These are phyloP conservation scores for Luffia ferchaultella DNA, from an alignment of 2,888 invertebrate genomes.

Conservation along the genomic window DNA sequence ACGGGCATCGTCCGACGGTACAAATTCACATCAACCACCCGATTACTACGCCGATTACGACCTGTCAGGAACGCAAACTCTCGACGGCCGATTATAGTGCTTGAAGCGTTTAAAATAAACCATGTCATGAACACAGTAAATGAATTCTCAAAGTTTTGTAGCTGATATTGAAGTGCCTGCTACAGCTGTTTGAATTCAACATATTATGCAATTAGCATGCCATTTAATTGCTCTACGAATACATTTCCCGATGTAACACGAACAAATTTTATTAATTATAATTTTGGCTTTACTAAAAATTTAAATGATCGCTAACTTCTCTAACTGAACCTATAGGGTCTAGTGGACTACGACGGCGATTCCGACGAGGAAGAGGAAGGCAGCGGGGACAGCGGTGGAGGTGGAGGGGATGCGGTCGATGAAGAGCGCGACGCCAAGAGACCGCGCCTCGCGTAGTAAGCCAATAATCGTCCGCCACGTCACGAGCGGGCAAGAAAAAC, in stretches of 20 bases:
- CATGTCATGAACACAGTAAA: too few relatives aligned
- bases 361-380: slow-evolving; percentile 92
- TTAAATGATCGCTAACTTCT: neutral
- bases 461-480: neutral
- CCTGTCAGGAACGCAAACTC: too few relatives aligned
- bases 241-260: too few relatives aligned
- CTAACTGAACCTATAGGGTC: slow-evolving; percentile 63
- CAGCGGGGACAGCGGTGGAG: slow-evolving; percentile 22
- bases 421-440: slow-evolving; percentile 73
- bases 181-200: neutral
- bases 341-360: slow-evolving; percentile 98
- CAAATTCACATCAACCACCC: too few relatives aligned
- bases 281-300: neutral
- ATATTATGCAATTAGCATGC: too few relatives aligned
- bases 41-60: too few relatives aligned
- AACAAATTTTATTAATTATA: neutral
- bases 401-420: slow-evolving; percentile 16
- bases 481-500: neutral
- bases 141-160: neutral
- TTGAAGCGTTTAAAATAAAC: too few relatives aligned
- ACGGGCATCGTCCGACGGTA: too few relatives aligned
- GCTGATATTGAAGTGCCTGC: neutral
- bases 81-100: too few relatives aligned
- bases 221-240: too few relatives aligned
- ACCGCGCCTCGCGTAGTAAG: slow-evolving; percentile 78